These are phyloP conservation scores for Theretra japonica DNA, from an alignment of 2,888 invertebrate species.

Conservation along the genomic window DNA sequence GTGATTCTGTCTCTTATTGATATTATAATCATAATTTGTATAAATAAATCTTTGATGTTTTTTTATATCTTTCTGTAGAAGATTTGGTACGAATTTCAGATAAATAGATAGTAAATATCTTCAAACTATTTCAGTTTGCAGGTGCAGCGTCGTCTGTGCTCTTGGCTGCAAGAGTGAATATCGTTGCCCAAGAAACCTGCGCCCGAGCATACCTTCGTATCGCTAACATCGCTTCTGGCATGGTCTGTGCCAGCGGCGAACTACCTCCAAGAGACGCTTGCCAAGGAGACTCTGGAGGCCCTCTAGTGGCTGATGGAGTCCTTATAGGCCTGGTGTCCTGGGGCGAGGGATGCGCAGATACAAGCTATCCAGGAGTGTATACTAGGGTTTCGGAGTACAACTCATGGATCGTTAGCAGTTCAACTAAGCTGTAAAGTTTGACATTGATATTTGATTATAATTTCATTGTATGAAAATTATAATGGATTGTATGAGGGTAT, in stretches of 20 bases:
- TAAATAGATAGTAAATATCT: too few species aligned
- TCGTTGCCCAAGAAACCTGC: conserved; percentile 70
- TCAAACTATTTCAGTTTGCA: conserved; percentile 60
- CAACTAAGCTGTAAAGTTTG: conserved; percentile 9
- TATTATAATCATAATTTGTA: too few species aligned
- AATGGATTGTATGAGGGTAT: too few species aligned
- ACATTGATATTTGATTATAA: neutral
- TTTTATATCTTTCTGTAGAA: too few species aligned
- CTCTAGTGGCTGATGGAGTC: conserved; percentile 73
- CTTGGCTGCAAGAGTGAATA: conserved; percentile 67
- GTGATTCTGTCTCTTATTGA: too few species aligned
- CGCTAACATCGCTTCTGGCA: conserved; percentile 63
- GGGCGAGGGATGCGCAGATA: conserved; percentile 83
- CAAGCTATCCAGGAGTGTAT: conserved; percentile 83
- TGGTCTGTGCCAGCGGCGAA: conserved; percentile 73
- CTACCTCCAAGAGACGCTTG: conserved; percentile 74
- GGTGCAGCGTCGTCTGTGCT: conserved; percentile 64
- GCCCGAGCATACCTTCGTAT: conserved; percentile 64
- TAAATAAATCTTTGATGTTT: too few species aligned
- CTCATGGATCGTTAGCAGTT: conserved; percentile 60
- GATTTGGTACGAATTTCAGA: too few species aligned
- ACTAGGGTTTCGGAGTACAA: conserved; percentile 75
- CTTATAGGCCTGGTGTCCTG: conserved; percentile 84
- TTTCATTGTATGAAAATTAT: conserved; percentile 14
- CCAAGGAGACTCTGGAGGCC: conserved; percentile 86